phyloP scores from a whole-genome alignment of 2,888 invertebrate species.

The Apotomis turbidana region DNA sequence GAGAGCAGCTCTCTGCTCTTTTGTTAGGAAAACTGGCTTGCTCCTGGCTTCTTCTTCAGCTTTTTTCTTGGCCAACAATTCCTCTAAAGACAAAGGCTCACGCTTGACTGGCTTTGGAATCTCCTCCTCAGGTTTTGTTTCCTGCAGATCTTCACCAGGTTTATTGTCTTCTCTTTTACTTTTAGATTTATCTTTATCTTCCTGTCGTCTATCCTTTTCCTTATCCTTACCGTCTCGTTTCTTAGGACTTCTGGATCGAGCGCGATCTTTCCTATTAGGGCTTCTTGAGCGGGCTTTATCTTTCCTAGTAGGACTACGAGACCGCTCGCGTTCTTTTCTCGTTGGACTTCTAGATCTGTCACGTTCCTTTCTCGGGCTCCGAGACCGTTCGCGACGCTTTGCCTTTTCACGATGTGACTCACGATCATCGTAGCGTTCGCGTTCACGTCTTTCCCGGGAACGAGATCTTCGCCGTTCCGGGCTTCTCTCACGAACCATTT shows the following conservation, averaged over 20 bases:
- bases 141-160: slow-evolving; percentile 67
- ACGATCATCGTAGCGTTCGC: slow-evolving; percentile 74
- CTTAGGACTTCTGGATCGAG: slow-evolving; percentile 58
- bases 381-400: slow-evolving; percentile 71
- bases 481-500: slow-evolving; percentile 68
- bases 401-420: slow-evolving; percentile 72
- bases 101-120: slow-evolving; percentile 70
- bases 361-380: slow-evolving; percentile 58
- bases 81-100: slow-evolving; percentile 98
- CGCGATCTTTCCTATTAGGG: slow-evolving; percentile 55
- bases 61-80: slow-evolving; percentile 97
- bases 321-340: slow-evolving; percentile 62
- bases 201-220: slow-evolving; percentile 67
- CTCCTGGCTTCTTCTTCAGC: slow-evolving; percentile 97
- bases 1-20: slow-evolving; percentile 96
- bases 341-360: slow-evolving; percentile 20
- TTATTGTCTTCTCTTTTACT: slow-evolving; percentile 64
- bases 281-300: slow-evolving; percentile 63
- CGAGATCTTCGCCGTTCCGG: slow-evolving; percentile 75
- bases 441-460: slow-evolving; percentile 73
- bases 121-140: slow-evolving; percentile 72
- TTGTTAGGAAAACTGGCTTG: slow-evolving; percentile 98
- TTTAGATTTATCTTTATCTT: slow-evolving; percentile 76
- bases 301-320: slow-evolving; percentile 67
- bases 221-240: slow-evolving; percentile 65